Percentiles rank a stretch among this genome's conserved stretches.
Evolutionary conservation across 2,888 invertebrate species (phyloP).

Genomic region (Cylindroiulus punctatus): DNA sequence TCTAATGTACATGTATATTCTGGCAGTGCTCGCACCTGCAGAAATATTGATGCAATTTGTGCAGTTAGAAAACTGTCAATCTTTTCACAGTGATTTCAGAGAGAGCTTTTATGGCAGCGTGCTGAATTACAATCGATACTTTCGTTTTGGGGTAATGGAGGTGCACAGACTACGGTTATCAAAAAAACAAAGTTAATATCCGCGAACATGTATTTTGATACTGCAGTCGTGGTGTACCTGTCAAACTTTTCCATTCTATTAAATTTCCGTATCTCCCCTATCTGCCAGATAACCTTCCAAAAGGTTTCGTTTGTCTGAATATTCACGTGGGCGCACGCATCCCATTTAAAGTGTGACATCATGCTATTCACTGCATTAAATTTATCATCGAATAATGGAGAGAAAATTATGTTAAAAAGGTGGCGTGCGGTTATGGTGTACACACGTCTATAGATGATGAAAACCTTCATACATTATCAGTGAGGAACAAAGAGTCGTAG

Average conservation of each 20-base stretch:
- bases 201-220: slow-evolving; percentile 2
- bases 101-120: not conserved
- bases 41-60: not conserved
- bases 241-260: not conserved
- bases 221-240: not conserved
- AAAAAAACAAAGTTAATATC: slow-evolving; percentile 2
- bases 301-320: not conserved
- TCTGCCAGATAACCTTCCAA: not conserved
- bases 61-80: not conserved
- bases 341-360: not conserved
- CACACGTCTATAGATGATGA: too few relatives aligned
- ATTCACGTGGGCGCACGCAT: not conserved
- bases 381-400: not conserved
- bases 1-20: too few relatives aligned
- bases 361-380: slow-evolving; percentile 4
- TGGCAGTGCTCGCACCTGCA: not conserved
- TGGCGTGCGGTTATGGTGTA: not conserved
- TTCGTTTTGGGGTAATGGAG: not conserved
- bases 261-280: not conserved
- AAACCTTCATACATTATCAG: not conserved
- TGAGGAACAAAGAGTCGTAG: not conserved
- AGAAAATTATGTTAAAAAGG: not conserved
- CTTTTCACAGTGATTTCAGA: not conserved
- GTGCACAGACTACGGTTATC: not conserved
- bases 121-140: too few relatives aligned